Conservation (phyloP, 2,888 invertebrate species). For the Drosophila mulleri region DNA sequence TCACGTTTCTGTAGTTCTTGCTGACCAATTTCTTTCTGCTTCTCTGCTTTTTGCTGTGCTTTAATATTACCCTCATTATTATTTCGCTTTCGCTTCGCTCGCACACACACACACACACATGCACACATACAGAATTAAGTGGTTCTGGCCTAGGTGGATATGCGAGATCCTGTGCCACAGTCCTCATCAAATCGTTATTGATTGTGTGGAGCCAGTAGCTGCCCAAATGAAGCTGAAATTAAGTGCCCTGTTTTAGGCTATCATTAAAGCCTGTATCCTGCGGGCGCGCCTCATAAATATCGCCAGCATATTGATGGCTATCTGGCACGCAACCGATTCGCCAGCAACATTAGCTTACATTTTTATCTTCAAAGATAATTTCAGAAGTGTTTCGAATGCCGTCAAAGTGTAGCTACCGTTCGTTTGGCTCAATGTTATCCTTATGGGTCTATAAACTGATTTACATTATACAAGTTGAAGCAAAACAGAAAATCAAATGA, state of each 20-base stretch:
- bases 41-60: constrained; percentile 20
- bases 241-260: constrained; percentile 77
- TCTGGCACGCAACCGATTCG: constrained; percentile 72
- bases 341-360: constrained; percentile 26
- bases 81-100: constrained; percentile 67
- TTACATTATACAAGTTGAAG: not conserved
- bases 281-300: constrained; percentile 81
- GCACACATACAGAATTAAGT: constrained; percentile 57
- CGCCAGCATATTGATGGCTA: constrained; percentile 79
- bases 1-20: constrained; percentile 38
- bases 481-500: not conserved
- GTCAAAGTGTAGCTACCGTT: constrained; percentile 56
- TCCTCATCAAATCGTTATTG: constrained; percentile 76
- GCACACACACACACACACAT: constrained; percentile 2
- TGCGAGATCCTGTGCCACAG: constrained; percentile 63
- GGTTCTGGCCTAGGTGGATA: constrained; percentile 61
- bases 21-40: constrained; percentile 51
- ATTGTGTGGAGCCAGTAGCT: constrained; percentile 52
- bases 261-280: constrained; percentile 80
- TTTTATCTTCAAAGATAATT: constrained; percentile 63
- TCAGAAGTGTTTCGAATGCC: constrained; percentile 75
- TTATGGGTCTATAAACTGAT: not conserved
- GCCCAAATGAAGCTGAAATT: constrained; percentile 65
- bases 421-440: constrained; percentile 11
- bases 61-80: constrained; percentile 76